Percentiles rank a stretch among this genome's conserved stretches.
Conservation (phyloP, 53 echinoderm and acorn worm species). For the Mesocentrotus franciscanus region DNA sequence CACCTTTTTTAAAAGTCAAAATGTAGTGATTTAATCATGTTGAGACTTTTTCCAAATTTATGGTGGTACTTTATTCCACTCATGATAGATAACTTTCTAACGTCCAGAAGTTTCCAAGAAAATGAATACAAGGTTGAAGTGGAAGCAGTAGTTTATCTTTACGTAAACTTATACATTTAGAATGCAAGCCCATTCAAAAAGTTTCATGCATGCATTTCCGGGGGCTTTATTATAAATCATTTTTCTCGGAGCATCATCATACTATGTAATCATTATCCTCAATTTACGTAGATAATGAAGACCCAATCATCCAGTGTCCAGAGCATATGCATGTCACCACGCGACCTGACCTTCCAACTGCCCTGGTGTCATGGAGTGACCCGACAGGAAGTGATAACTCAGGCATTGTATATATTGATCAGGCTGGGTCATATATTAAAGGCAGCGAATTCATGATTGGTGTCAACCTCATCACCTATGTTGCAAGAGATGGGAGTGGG, state of each 20-base stretch:
- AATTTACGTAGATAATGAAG: constrained; percentile 9
- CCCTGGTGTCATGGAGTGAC: constrained; percentile 13
- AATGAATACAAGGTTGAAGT: too few relatives aligned
- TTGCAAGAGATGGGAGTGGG: constrained; percentile 7
- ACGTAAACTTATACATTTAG: too few relatives aligned
- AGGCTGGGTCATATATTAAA: background rate
- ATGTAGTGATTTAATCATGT: background rate
- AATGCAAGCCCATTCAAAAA: too few relatives aligned
- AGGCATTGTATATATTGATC: background rate
- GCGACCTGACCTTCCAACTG: constrained; percentile 8
- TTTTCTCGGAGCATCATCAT: background rate
- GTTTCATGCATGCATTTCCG: too few relatives aligned
- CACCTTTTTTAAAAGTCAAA: background rate
- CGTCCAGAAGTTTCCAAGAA: too few relatives aligned
- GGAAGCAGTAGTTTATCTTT: too few relatives aligned
- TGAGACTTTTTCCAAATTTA: too few relatives aligned
- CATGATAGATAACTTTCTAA: too few relatives aligned
- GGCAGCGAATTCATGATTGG: background rate
- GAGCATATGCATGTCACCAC: constrained; percentile 15
- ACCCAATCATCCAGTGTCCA: constrained; percentile 16
- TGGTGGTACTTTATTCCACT: too few relatives aligned
- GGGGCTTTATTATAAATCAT: too few relatives aligned
- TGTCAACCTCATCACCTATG: background rate
- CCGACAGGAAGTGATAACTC: constrained; percentile 45
- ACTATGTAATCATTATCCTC: background rate